A percentile compares a stretch with the other conserved stretches of the same genome.
phyloP scores from a whole-genome alignment of 2,888 invertebrate species.

The Trissolcus brochymenae region DNA sequence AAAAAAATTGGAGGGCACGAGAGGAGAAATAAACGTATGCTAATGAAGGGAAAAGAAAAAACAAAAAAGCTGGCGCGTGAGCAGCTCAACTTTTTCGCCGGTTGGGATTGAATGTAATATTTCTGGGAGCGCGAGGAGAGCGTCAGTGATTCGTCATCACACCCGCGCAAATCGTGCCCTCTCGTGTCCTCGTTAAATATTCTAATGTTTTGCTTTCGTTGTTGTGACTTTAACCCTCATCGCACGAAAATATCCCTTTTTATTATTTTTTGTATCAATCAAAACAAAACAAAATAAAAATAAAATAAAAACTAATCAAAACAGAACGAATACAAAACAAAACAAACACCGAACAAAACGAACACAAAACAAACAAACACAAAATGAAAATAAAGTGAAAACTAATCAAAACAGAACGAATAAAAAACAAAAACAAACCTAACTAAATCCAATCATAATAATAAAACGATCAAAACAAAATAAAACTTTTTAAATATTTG shows the following conservation, averaged over 20 bases:
- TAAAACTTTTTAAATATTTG: too few relatives aligned
- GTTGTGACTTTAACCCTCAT: slow-evolving; percentile 63
- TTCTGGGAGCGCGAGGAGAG: slow-evolving; percentile 68
- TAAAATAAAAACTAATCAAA: too few relatives aligned
- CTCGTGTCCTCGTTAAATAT: slow-evolving; percentile 75
- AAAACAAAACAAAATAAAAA: too few relatives aligned
- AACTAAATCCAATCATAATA: too few relatives aligned
- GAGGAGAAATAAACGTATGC: slow-evolving; percentile 37
- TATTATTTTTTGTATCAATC: too few relatives aligned
- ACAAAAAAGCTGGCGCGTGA: slow-evolving; percentile 32
- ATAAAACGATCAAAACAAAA: too few relatives aligned
- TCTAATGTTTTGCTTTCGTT: slow-evolving; percentile 71
- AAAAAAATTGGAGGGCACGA: slow-evolving; percentile 11
- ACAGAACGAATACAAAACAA: too few relatives aligned
- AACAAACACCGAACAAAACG: too few relatives aligned
- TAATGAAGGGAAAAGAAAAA: slow-evolving; percentile 43
- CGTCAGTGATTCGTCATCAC: slow-evolving; percentile 75
- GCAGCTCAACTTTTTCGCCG: slow-evolving; percentile 60
- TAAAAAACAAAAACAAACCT: background rate
- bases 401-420: too few relatives aligned
- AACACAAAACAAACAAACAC: background rate
- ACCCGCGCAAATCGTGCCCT: slow-evolving; percentile 73
- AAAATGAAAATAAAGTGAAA: too few relatives aligned
- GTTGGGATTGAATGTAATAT: slow-evolving; percentile 72
- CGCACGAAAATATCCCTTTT: background rate